Evolutionary conservation across 1,140 invertebrate genomes (phyloP).

Genomic region (Drosophila asahinai): DNA sequence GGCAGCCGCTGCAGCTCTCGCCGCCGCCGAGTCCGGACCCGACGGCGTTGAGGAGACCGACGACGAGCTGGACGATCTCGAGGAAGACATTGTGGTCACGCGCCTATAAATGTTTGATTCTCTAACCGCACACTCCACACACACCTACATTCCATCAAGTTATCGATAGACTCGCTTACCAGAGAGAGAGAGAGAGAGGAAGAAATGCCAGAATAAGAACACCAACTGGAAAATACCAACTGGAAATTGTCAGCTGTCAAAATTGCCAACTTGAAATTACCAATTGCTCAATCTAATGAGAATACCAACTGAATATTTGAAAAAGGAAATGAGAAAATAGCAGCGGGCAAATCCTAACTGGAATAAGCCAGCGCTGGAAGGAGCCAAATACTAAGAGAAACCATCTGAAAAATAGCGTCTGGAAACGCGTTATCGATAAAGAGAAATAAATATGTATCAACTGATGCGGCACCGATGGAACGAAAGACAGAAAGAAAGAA

Average conservation of each 20-base stretch:
- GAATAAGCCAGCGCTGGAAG: not conserved
- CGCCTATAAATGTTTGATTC: slow-evolving; percentile 87
- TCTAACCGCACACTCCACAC: slow-evolving; percentile 8
- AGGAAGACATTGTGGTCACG: slow-evolving; percentile 94
- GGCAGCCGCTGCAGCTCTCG: slow-evolving; percentile 83
- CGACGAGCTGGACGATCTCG: slow-evolving; percentile 93
- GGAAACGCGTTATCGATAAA: slow-evolving; percentile 19
- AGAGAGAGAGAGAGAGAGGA: not conserved
- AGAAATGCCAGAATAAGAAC: slow-evolving; percentile 4
- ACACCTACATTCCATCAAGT: slow-evolving; percentile 34
- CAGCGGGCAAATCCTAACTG: not conserved
- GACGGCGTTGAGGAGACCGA: slow-evolving; percentile 89
- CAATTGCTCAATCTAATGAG: too few relatives aligned
- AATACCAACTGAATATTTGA: too few relatives aligned
- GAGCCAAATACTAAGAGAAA: not conserved
- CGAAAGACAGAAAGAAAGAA: not conserved
- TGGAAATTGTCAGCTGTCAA: not conserved
- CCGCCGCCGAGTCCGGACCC: slow-evolving; percentile 86
- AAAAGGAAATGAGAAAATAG: not conserved
- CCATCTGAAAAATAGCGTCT: slow-evolving; percentile 1
- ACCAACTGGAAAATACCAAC: not conserved
- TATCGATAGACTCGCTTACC: slow-evolving; percentile 16
- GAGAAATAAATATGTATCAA: slow-evolving; percentile 1
- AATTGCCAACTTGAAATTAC: not conserved
- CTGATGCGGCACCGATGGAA: slow-evolving; percentile 5